These are phyloP conservation scores for Mylabris sibirica DNA, from an alignment of 2,888 invertebrate genomes.

Conservation along the genomic window DNA sequence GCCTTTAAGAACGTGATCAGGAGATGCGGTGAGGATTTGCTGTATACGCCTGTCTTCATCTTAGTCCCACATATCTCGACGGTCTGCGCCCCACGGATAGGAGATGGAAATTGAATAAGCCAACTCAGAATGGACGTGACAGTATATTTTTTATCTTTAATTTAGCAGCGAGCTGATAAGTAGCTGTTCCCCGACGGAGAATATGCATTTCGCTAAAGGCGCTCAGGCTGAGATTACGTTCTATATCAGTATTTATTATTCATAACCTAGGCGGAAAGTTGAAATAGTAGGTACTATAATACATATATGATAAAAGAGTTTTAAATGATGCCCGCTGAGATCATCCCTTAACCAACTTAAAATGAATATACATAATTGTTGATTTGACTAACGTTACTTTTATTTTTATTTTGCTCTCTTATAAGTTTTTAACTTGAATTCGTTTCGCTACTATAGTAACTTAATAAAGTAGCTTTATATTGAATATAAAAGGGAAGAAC, in stretches of 20 bases:
- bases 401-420: slow-evolving; percentile 14
- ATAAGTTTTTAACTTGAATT: slow-evolving; percentile 40
- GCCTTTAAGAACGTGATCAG: slow-evolving; percentile 61
- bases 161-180: slow-evolving; percentile 61
- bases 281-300: slow-evolving; percentile 59
- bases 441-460: slow-evolving; percentile 48
- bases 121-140: slow-evolving; percentile 60
- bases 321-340: slow-evolving; percentile 56
- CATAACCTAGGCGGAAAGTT: slow-evolving; percentile 59
- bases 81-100: slow-evolving; percentile 38
- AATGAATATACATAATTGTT: slow-evolving; percentile 42
- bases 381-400: slow-evolving; percentile 19
- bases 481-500: slow-evolving; percentile 47
- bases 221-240: slow-evolving; percentile 56
- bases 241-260: slow-evolving; percentile 62
- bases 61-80: slow-evolving; percentile 55
- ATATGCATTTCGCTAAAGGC: slow-evolving; percentile 58
- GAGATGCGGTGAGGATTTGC: slow-evolving; percentile 59
- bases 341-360: slow-evolving; percentile 49
- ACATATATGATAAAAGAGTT: slow-evolving; percentile 56
- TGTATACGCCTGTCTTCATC: slow-evolving; percentile 56
- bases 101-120: slow-evolving; percentile 61
- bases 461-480: slow-evolving; percentile 50
- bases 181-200: slow-evolving; percentile 52
- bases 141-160: slow-evolving; percentile 63